Evolutionary conservation across 2,113 vertebrate species (phyloP), one percentile per base, ranked within the genome.

Genomic region (Origma solitaria): DNA sequence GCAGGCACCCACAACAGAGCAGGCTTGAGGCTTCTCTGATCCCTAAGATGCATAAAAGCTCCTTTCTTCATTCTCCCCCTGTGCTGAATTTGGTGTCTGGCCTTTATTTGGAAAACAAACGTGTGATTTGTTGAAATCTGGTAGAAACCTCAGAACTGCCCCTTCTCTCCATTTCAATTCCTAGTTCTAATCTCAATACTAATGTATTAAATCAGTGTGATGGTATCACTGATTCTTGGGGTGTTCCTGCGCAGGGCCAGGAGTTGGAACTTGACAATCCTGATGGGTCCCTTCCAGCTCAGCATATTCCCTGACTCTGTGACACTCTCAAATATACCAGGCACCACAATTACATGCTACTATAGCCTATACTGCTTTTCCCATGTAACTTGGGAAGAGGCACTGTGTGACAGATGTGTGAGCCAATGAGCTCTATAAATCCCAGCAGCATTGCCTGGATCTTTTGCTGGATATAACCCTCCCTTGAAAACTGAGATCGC

Each of bases 401-500:
- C 16, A 14, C 33, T 23, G 17, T 50, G 58, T 66, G 66, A 90
- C 57, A 85, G 6, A 35, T 1, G 1, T 61, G 42, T 76, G 71
- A 69, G 44, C 20, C 42, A 76, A 35, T 5, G 40, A 92, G 57
- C 28, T 35, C n/a, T 86, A 11, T 20, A 79, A 94, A 91, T 60
- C 54, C 66, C 90, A 57, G 13, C 0, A 57, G n/a, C 37, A 53
- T 33, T 53, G 57, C n/a, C 66, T 71, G 38, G 7, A 31, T 44
- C 12, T 75, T 92, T 50, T 42, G 13, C 22, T 56, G 83, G 53
- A n/a, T 33, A 44, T 45, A 72, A 49, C 13, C 10, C 10, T 85
- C n/a, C 22, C 25, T 27, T 90, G 82, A 90, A 93, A 91, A 72
- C 40, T 79, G 60, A 83, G 82, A 35, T 40, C 21, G 38, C 24